Evolutionary conservation across 2,113 vertebrate genomes (phyloP).

Genomic region (Geococcyx californianus): DNA sequence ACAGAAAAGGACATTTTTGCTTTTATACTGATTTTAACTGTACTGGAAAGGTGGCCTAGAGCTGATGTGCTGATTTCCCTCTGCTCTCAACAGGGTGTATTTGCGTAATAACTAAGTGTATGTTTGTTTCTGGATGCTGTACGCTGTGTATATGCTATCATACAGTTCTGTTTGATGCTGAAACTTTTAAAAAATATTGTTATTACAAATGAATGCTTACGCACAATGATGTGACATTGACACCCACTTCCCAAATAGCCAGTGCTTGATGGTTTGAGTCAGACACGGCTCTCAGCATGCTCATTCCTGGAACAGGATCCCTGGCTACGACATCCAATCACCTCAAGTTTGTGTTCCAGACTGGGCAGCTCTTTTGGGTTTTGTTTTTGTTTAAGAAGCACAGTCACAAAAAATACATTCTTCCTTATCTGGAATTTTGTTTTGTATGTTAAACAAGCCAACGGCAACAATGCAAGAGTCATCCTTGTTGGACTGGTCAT

Average conservation of each 20-base stretch:
- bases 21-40: slow-evolving; percentile 72
- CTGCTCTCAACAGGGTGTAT: not conserved
- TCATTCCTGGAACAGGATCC: not conserved
- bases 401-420: not conserved
- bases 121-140: slow-evolving; percentile 24
- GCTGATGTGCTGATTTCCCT: not conserved
- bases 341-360: not conserved
- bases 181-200: slow-evolving; percentile 50
- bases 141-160: not conserved
- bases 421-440: not conserved
- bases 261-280: not conserved
- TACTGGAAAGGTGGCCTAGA: not conserved
- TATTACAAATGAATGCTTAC: slow-evolving; percentile 75
- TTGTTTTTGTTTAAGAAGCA: not conserved
- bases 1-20: slow-evolving; percentile 68
- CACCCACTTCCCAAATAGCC: not conserved
- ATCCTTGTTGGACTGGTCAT: not conserved
- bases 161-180: slow-evolving; percentile 10
- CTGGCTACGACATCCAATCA: not conserved
- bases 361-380: not conserved
- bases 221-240: not conserved
- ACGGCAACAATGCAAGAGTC: rapidly evolving
- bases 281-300: rapidly evolving
- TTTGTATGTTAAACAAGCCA: not conserved
- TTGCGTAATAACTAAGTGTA: not conserved